A percentile compares a stretch with the other conserved stretches of the same genome.
phyloP scores from a whole-genome alignment of 2,113 vertebrate genomes.

The Paratilapia polleni region DNA sequence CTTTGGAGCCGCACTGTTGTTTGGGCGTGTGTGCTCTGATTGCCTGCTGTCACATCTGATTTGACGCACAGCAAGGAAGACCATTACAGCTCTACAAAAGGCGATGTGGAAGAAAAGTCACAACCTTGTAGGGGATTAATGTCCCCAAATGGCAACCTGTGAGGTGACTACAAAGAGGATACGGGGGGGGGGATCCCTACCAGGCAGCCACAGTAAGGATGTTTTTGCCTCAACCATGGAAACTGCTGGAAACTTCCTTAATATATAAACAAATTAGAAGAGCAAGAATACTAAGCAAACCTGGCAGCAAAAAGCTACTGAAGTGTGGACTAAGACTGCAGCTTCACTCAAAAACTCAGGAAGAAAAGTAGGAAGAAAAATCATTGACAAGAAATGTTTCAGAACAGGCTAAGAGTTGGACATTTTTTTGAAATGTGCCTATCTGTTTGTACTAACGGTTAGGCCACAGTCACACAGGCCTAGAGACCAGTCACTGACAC shows the following conservation, averaged over 20 bases:
- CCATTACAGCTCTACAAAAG: constrained; percentile 39
- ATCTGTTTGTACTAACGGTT: background rate
- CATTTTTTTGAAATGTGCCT: too few relatives aligned
- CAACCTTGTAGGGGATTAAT: constrained; percentile 43
- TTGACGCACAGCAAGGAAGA: constrained; percentile 57
- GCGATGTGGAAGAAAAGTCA: constrained; percentile 36
- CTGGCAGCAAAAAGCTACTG: background rate
- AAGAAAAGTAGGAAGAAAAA: background rate
- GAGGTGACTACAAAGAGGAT: constrained; percentile 11
- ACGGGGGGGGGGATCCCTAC: background rate
- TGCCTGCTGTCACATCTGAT: constrained; percentile 67
- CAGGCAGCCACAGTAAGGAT: too few relatives aligned
- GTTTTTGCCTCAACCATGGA: constrained; percentile 5
- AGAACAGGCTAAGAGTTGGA: background rate
- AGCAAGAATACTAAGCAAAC: background rate
- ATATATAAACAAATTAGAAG: constrained; percentile 1
- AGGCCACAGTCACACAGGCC: background rate
- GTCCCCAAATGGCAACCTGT: constrained; percentile 30
- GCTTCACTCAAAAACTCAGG: background rate
- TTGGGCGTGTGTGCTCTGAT: constrained; percentile 51
- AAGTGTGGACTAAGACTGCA: background rate
- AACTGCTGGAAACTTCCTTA: constrained; percentile 3
- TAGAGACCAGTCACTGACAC: too few relatives aligned
- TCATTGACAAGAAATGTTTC: background rate
- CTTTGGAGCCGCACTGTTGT: constrained; percentile 48